Evolutionary conservation across 1,140 invertebrate species (phyloP).

Genomic region (Theocolax elegans): DNA sequence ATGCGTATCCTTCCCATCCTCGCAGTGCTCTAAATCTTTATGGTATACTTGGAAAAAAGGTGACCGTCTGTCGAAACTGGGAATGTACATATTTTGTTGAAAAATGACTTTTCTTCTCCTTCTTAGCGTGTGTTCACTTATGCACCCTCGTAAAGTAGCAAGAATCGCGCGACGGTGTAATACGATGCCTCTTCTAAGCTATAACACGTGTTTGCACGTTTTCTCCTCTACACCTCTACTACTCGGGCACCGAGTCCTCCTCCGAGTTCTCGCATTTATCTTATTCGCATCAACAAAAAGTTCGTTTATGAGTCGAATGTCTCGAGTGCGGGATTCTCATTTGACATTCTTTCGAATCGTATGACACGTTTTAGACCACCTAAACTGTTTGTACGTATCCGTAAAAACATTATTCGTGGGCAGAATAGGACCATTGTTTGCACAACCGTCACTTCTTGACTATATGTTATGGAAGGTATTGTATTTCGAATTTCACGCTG

Average conservation of each 20-base stretch:
- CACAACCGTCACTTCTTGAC: too few relatives aligned
- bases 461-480: too few relatives aligned
- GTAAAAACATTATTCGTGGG: neutral
- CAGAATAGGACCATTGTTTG: neutral
- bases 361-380: neutral
- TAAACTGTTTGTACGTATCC: neutral
- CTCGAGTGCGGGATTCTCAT: neutral
- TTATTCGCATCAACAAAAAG: neutral
- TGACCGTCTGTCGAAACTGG: neutral
- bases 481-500: too few relatives aligned
- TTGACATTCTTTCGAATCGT: neutral
- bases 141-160: neutral
- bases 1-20: too few relatives aligned
- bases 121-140: too few relatives aligned
- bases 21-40: too few relatives aligned
- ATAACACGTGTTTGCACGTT: constrained; percentile 4
- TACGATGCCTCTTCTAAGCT: constrained; percentile 19
- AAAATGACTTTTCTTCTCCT: neutral
- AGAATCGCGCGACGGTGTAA: constrained; percentile 6
- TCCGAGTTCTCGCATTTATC: neutral
- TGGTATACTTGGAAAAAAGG: too few relatives aligned
- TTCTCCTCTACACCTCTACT: constrained; percentile 11
- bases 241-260: too few relatives aligned
- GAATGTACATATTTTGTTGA: constrained; percentile 10
- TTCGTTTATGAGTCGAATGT: neutral